phyloP scores from a whole-genome alignment of 2,888 invertebrate genomes.

The Nemoura dubitans region DNA sequence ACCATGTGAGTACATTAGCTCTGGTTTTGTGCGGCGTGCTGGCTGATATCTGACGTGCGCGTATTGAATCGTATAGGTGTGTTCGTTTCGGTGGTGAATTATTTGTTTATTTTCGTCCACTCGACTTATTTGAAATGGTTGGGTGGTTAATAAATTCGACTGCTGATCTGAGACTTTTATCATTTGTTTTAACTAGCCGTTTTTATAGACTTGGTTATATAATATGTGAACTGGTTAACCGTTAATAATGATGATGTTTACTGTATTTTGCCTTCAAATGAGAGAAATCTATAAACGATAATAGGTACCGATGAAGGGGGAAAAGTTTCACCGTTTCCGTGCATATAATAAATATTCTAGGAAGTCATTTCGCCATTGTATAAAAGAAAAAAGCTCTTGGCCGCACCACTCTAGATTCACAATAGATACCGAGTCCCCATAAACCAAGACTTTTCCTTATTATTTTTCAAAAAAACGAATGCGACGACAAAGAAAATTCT shows the following conservation, averaged over 20 bases:
- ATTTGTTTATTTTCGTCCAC: too few relatives aligned
- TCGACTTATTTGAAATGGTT: too few relatives aligned
- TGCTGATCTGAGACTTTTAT: too few relatives aligned
- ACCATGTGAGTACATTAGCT: neutral
- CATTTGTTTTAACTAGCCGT: neutral
- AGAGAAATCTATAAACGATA: neutral
- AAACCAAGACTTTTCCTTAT: constrained; percentile 7
- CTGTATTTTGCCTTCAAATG: neutral
- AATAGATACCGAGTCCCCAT: neutral
- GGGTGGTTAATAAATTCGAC: too few relatives aligned
- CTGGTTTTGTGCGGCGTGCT: neutral
- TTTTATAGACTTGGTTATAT: neutral
- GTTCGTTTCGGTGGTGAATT: neutral
- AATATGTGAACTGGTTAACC: too few relatives aligned
- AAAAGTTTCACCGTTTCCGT: neutral
- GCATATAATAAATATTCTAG: neutral
- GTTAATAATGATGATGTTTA: neutral
- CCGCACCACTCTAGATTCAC: neutral
- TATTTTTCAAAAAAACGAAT: neutral
- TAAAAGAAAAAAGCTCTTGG: neutral
- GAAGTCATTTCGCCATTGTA: neutral
- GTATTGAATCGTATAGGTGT: neutral
- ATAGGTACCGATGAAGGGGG: neutral
- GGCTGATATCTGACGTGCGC: too few relatives aligned
- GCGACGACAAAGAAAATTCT: neutral